Percentiles rank a stretch among this genome's conserved stretches.
phyloP scores from a whole-genome alignment of 2,113 vertebrate species.

The Hydropotes inermis region DNA sequence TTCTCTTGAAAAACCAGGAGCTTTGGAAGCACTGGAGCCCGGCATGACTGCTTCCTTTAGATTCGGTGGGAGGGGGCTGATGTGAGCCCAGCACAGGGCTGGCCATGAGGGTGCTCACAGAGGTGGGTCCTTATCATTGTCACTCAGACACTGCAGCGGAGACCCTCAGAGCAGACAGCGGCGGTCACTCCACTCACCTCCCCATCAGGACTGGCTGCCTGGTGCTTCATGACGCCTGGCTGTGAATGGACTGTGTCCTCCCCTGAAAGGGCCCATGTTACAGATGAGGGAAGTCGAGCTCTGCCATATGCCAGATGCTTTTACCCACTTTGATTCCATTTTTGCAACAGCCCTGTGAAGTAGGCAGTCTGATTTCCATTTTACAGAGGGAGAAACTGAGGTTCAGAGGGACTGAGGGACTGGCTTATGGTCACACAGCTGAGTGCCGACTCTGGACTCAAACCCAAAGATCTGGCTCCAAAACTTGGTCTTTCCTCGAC shows the following conservation, averaged over 20 bases:
- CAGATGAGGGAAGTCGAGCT: background rate
- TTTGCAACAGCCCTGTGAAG: background rate
- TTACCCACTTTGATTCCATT: background rate
- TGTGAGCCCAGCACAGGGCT: rapidly evolving
- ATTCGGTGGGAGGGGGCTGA: rapidly evolving
- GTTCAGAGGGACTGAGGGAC: background rate
- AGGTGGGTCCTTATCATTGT: background rate
- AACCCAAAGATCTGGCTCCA: background rate
- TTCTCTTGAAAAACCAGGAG: background rate
- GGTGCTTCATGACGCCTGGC: too few species aligned
- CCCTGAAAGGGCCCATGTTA: background rate
- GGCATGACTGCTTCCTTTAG: background rate
- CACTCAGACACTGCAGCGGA: rapidly evolving
- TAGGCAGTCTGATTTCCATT: too few species aligned
- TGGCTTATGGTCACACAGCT: background rate
- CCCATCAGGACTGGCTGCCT: rapidly evolving
- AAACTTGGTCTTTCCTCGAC: background rate
- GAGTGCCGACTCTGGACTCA: background rate
- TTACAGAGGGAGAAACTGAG: background rate
- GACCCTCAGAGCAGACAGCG: background rate
- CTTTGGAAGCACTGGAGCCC: background rate
- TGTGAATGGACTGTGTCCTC: rapidly evolving
- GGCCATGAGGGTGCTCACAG: background rate
- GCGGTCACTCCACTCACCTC: background rate
- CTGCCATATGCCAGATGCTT: rapidly evolving